Evolutionary conservation across 1,140 invertebrate genomes (phyloP).

Genomic region (Protaetia brevitarsis): DNA sequence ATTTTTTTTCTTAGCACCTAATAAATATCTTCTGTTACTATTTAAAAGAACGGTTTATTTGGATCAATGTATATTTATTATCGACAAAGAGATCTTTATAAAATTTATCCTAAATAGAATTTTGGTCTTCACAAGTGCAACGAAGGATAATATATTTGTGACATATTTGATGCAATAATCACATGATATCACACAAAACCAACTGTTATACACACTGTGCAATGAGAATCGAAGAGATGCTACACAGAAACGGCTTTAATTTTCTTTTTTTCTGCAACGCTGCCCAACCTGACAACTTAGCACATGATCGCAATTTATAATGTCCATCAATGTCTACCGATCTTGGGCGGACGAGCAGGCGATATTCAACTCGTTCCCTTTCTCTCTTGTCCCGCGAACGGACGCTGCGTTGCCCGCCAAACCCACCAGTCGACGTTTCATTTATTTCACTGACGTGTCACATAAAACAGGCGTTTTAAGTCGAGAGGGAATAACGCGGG

Average conservation of each 20-base stretch:
- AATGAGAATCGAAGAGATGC: background rate
- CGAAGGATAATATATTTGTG: no score
- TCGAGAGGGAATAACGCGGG: background rate
- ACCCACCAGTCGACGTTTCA: background rate
- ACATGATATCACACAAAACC: background rate
- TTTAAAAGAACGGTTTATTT: no score
- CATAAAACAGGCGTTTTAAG: constrained; percentile 4
- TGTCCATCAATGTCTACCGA: constrained; percentile 26
- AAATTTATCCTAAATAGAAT: no score
- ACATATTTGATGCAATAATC: no score
- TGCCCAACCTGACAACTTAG: constrained; percentile 25
- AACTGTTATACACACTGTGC: background rate
- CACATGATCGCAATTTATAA: constrained; percentile 33
- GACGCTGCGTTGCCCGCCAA: background rate
- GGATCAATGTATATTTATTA: no score
- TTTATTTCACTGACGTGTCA: constrained; percentile 10
- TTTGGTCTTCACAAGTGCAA: no score
- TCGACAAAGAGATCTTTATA: no score
- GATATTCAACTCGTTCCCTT: background rate
- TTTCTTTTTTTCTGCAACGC: constrained; percentile 22
- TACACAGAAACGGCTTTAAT: constrained; percentile 20
- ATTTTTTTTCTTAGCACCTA: no score
- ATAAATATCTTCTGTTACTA: no score
- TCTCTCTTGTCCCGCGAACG: no score
- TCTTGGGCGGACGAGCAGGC: background rate